phyloP scores from a whole-genome alignment of 2,113 vertebrate species.

The Chiloscyllium plagiosum region DNA sequence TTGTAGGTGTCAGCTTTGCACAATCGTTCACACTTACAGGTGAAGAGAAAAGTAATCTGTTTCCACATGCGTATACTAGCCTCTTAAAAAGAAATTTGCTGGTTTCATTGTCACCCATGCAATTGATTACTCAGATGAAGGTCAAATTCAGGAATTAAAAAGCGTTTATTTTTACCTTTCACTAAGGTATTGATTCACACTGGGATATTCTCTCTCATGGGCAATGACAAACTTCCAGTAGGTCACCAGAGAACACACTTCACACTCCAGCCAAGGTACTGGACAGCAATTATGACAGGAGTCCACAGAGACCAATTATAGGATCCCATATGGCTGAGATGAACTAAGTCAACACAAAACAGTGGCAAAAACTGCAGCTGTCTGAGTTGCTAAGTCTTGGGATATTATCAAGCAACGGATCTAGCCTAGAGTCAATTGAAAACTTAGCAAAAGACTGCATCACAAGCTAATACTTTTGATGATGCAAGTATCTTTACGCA shows the following conservation, averaged over 20 bases:
- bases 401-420: neutral
- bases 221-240: neutral
- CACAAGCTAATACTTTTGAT: neutral
- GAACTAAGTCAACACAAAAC: neutral
- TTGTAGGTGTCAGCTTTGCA: neutral
- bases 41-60: neutral
- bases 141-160: neutral
- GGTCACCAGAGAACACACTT: neutral
- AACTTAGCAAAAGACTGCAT: neutral
- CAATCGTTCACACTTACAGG: neutral
- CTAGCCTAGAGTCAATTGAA: neutral
- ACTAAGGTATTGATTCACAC: neutral
- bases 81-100: constrained; percentile 7
- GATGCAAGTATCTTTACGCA: neutral
- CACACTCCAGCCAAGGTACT: neutral
- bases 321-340: neutral
- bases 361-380: neutral
- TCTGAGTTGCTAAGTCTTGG: too few relatives aligned
- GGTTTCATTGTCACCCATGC: neutral
- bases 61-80: neutral
- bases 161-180: neutral
- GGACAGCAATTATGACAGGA: neutral
- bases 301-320: neutral
- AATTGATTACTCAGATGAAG: neutral
- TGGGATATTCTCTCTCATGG: neutral